Evolutionary conservation across 2,797 vertebrate genomes (phyloP), one percentile per base, ranked within the genome.

Genomic region (Betta splendens): DNA sequence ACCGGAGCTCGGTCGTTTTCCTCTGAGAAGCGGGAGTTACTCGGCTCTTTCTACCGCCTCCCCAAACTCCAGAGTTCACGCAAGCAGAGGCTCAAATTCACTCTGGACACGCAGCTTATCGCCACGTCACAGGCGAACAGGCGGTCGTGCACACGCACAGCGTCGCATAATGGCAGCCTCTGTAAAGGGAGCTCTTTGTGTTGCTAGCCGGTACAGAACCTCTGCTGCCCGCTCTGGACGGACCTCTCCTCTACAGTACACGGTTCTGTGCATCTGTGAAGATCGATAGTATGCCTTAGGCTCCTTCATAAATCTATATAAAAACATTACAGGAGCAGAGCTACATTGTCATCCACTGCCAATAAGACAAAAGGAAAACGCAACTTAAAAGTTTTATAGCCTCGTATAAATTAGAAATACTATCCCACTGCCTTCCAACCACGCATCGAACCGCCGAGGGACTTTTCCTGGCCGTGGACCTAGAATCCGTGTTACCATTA

Each of bases 351-450:
- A 72, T 46, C 31, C 31, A 35, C 39, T 3, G 17, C 51, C 26
- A 1, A 42, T 54, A 51, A 42, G 17, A 63, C 43, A 25, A 48
- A 31, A 33, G 49, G 25, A 59, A 68, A 59, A 57, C 48, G 18
- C 7, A 22, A n/a, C 45, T 48, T 72, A 37, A 51, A 65, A 44
- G 39, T 57, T 69, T 70, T 75, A 71, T 53, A 56, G 47, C 52
- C 47, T 77, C 51, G 37, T 63, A 70, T 70, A 69, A 71, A 66
- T 57, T 22, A 50, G 44, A 79, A 22, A 35, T 45, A 72, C 66
- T 63, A 69, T 77, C 62, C 40, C 2, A 25, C 54, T 52, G 48
- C 67, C 48, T 72, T 72, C 72, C 74, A 77, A 56, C 53, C 64
- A 81, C 85, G 72, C 52, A 76, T 49, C 28, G 17, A 21, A 3